These are phyloP conservation scores for Paralichthys olivaceus DNA, from an alignment of 2,113 vertebrate species.

Conservation along the genomic window DNA sequence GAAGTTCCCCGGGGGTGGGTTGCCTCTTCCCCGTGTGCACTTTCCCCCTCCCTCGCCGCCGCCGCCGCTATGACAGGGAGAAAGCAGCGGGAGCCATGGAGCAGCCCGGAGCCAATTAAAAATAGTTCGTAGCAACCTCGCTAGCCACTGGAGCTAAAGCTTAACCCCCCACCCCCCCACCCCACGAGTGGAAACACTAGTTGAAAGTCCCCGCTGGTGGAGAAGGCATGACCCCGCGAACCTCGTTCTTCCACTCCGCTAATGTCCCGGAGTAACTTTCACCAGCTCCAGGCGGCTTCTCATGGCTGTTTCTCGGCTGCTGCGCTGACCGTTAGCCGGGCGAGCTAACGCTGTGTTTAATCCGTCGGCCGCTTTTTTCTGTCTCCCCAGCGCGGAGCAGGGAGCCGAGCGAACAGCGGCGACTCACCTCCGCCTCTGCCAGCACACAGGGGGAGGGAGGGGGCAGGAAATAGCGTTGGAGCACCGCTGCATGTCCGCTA, in stretches of 20 bases:
- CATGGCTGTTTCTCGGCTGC: conserved; percentile 51
- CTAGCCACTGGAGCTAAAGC: conserved; percentile 65
- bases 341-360: conserved; percentile 62
- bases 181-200: conserved; percentile 48
- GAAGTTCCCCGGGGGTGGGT: not conserved
- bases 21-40: not conserved
- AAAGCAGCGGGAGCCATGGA: conserved; percentile 71
- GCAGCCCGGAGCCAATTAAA: conserved; percentile 72
- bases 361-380: conserved; percentile 55
- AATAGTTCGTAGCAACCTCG: conserved; percentile 75
- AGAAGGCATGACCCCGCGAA: conserved; percentile 66
- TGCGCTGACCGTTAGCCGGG: conserved; percentile 61
- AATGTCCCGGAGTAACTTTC: conserved; percentile 64
- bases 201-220: conserved; percentile 54
- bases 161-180: conserved; percentile 63
- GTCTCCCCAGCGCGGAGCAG: conserved; percentile 25
- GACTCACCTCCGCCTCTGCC: conserved; percentile 56
- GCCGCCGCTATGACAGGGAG: conserved; percentile 65
- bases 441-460: not conserved
- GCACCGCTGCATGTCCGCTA: conserved; percentile 38
- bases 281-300: conserved; percentile 42
- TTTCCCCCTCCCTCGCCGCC: not conserved
- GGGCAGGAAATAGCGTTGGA: conserved; percentile 52
- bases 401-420: conserved; percentile 35
- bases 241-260: conserved; percentile 18